phyloP scores from a whole-genome alignment of 37 sponge, comb jelly and placozoan species.

The Aplysina aerophoba region DNA sequence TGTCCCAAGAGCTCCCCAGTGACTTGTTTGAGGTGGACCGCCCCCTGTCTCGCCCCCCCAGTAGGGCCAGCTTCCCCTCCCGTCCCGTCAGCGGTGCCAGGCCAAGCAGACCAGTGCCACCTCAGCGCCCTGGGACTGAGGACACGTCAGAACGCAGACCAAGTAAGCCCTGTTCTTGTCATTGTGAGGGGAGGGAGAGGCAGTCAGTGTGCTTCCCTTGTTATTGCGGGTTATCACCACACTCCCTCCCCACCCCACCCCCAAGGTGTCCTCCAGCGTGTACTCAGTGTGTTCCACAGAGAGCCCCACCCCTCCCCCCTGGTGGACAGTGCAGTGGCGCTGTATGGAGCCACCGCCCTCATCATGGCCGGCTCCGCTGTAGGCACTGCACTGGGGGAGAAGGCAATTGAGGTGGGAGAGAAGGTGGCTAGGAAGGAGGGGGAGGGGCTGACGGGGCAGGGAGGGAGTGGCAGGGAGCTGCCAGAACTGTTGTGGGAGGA shows the following conservation, averaged over 20 bases:
- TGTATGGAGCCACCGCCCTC: constrained; percentile 72
- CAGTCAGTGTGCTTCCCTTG: background rate
- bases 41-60: too few relatives aligned
- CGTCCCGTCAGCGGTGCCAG: too few relatives aligned
- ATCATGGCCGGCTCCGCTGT: constrained; percentile 65
- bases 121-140: too few relatives aligned
- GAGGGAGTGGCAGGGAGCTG: constrained; percentile 22
- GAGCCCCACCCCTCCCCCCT: constrained; percentile 23
- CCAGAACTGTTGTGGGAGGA: constrained; percentile 49
- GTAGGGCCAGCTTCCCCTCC: too few relatives aligned
- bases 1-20: too few relatives aligned
- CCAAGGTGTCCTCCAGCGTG: constrained; percentile 29
- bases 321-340: constrained; percentile 60
- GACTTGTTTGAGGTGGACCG: too few relatives aligned
- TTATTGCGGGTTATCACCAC: background rate
- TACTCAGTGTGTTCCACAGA: constrained; percentile 41
- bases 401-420: constrained; percentile 63
- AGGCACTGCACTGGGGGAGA: constrained; percentile 43
- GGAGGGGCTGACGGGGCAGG: constrained; percentile 57
- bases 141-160: background rate
- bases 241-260: background rate
- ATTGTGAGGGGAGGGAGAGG: background rate
- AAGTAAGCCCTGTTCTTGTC: background rate
- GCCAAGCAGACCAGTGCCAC: too few relatives aligned
- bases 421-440: constrained; percentile 68